Evolutionary conservation across 92 coral and sea anemone genomes (phyloP), one percentile per base, ranked within the genome.

Genomic region (Meandrina meandrites): DNA sequence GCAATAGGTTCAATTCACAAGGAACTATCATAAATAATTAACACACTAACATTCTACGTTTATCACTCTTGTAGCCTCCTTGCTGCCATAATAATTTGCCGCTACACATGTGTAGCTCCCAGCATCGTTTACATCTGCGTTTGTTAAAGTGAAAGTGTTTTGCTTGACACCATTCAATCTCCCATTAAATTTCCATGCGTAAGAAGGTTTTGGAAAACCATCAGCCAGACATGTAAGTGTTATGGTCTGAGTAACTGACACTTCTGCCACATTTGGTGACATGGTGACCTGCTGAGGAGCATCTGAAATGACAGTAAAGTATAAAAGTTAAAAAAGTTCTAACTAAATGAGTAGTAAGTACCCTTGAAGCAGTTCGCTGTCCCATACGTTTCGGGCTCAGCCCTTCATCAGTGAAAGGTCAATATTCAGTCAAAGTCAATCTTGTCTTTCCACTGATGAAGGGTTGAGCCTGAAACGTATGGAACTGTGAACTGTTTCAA

Each of bases 21-120:
- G 30, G 31, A 15, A 31, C 15, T 0, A 34, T 69, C 45, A 2
- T 40, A 40, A 40, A 40, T 40, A 40, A 40, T 40, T 6, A 86
- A 48, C 66, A 45, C 40, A 90, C 97, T 89, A 87, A 94, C 97
- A 92, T 85, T 53, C 82, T 19, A 90, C 92, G 71, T 92, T 62
- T 0, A 94, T 64, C 37, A 79, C 68, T 32, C 67, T 82, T 17
- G 81, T 75, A 31, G 70, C 68, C 81, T 82, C 48, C 27, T 81
- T 83, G 30, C 10, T 80, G 1, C 98, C 98, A 11, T 75, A 87
- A 3, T 40, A 72, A 83, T 96, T 96, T 4, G n/a, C 73, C 56
- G 98, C 98, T 0, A 87, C 64, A 79, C 98, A 96, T 8, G 94
- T 89, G 66, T 94, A 92, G 34, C 92, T 94, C 64, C 98, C 98